Conservation (phyloP, 92 coral and sea anemone genomes). For the Pocillopora grandis region DNA sequence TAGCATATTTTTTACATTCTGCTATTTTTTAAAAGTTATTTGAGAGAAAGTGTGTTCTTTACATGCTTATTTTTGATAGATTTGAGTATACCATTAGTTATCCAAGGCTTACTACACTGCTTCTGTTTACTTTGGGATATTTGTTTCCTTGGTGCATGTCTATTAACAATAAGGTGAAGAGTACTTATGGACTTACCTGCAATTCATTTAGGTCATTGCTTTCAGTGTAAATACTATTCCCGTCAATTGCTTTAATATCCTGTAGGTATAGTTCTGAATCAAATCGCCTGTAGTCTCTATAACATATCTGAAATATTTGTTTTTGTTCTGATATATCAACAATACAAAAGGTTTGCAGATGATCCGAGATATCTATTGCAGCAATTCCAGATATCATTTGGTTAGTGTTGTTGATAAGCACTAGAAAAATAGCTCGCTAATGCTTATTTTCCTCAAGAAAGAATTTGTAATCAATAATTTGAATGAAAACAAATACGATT, state of each 20-base stretch:
- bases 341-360: constrained; percentile 32
- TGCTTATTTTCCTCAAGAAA: too few species aligned
- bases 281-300: constrained; percentile 44
- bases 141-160: constrained; percentile 26
- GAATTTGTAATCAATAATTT: too few species aligned
- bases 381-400: background rate
- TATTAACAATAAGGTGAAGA: constrained; percentile 18
- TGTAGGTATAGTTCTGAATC: constrained; percentile 32
- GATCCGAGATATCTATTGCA: constrained; percentile 33
- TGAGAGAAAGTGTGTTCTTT: background rate
- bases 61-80: background rate
- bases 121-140: constrained; percentile 12
- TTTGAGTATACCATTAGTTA: too few species aligned
- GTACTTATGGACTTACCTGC: background rate
- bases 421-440: too few species aligned
- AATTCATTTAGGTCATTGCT: constrained; percentile 29
- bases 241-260: background rate
- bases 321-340: constrained; percentile 40
- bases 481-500: too few species aligned
- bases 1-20: background rate
- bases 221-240: constrained; percentile 13
- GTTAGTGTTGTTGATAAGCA: background rate
- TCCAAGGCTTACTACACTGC: too few species aligned
- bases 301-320: background rate
- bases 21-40: background rate